Evolutionary conservation across 2,797 vertebrate genomes (phyloP).

Genomic region (Poliocrania exsul): DNA sequence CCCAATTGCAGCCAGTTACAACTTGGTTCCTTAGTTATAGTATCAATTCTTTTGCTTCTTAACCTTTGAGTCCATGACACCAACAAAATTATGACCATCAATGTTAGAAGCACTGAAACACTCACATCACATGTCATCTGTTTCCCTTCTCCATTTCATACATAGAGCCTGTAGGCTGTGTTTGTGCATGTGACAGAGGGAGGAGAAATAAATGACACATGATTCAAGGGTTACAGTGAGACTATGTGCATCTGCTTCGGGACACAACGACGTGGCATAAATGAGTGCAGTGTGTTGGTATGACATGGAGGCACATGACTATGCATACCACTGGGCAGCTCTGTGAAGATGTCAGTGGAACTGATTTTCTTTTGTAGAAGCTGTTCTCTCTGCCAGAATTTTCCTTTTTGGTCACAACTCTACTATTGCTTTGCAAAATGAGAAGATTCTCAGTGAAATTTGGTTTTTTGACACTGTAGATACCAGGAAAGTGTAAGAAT

Average conservation of each 20-base stretch:
- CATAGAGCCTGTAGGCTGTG: neutral
- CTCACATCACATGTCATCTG: neutral
- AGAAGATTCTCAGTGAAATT: neutral
- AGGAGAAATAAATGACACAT: conserved; percentile 14
- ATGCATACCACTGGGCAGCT: neutral
- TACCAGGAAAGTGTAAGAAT: neutral
- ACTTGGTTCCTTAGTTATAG: neutral
- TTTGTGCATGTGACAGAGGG: conserved; percentile 46
- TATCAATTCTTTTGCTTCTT: neutral
- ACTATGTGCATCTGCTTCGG: neutral
- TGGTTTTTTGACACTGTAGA: neutral
- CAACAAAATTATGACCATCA: neutral
- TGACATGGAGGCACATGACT: neutral
- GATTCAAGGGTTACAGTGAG: neutral
- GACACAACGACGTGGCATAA: neutral
- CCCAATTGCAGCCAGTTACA: neutral
- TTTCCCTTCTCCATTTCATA: neutral
- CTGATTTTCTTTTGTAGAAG: conserved; percentile 4
- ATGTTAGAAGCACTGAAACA: neutral
- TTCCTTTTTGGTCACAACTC: neutral
- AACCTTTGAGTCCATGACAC: neutral
- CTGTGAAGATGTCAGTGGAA: neutral
- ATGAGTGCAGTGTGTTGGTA: neutral
- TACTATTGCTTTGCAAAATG: neutral
- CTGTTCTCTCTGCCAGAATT: neutral